Evolutionary conservation across 2,113 vertebrate species (phyloP).

Genomic region (Melospiza melodia): DNA sequence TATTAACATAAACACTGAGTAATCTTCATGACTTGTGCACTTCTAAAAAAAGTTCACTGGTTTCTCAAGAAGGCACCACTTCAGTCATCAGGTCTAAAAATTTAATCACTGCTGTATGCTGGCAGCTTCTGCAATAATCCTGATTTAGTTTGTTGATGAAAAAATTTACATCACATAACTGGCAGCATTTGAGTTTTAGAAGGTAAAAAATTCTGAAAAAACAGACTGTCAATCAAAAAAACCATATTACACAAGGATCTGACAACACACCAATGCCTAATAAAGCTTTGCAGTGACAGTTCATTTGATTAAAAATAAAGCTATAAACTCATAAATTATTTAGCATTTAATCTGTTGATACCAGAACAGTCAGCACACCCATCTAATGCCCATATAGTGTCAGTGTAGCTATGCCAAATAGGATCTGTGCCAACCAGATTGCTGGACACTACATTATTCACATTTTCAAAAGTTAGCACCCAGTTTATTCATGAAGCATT

Average conservation of each 20-base stretch:
- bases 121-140: conserved; percentile 35
- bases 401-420: conserved; percentile 33
- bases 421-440: conserved; percentile 26
- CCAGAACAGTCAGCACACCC: conserved; percentile 39
- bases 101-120: background rate
- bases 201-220: conserved; percentile 51
- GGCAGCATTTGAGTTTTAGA: conserved; percentile 4
- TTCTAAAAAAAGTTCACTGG: conserved; percentile 20
- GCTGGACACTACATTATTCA: conserved; percentile 45
- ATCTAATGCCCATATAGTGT: conserved; percentile 12
- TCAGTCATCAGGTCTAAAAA: conserved; percentile 38
- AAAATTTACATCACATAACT: background rate
- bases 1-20: conserved; percentile 36
- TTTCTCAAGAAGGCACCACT: conserved; percentile 22
- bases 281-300: conserved; percentile 41
- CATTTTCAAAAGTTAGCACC: background rate
- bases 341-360: conserved; percentile 54
- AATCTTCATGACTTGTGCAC: conserved; percentile 11
- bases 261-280: conserved; percentile 34
- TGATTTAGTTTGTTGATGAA: background rate
- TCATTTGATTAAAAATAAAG: conserved; percentile 42
- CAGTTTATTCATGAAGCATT: background rate
- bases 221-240: conserved; percentile 17
- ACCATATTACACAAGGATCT: conserved; percentile 18
- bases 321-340: conserved; percentile 43